Conservation (phyloP, 2,888 invertebrate species). For the Noctua janthe region DNA sequence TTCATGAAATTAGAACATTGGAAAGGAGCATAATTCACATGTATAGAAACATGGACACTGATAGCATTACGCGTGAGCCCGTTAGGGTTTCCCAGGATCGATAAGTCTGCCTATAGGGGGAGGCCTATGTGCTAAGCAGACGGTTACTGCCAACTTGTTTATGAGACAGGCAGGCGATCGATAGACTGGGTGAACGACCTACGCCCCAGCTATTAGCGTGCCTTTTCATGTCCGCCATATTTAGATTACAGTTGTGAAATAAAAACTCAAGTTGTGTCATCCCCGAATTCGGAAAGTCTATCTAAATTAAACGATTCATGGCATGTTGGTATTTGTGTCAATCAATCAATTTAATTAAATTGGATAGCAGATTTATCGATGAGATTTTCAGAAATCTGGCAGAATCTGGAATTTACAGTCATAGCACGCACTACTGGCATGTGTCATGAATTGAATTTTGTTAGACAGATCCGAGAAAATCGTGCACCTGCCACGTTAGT, state of each 20-base stretch:
- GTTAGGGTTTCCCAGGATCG: slow-evolving; percentile 46
- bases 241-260: slow-evolving; percentile 9
- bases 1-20: slow-evolving; percentile 12
- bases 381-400: slow-evolving; percentile 5
- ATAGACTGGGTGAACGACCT: slow-evolving; percentile 55
- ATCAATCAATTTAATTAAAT: slow-evolving; percentile 22
- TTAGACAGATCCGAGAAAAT: not conserved
- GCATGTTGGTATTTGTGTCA: slow-evolving; percentile 1
- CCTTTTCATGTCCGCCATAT: slow-evolving; percentile 34
- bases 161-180: slow-evolving; percentile 43
- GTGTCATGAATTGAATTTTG: not conserved
- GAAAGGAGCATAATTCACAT: slow-evolving; percentile 25
- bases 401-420: not conserved
- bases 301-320: slow-evolving; percentile 1
- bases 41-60: not conserved
- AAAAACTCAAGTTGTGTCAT: slow-evolving; percentile 8
- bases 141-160: slow-evolving; percentile 25
- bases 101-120: slow-evolving; percentile 32
- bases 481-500: not conserved
- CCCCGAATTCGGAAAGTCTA: not conserved
- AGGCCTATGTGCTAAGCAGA: slow-evolving; percentile 33
- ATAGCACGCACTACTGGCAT: not conserved
- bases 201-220: slow-evolving; percentile 36
- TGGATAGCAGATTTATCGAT: not conserved
- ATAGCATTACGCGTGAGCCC: not conserved